These are phyloP conservation scores for Urocynchramus pylzowi DNA, from an alignment of 2,113 vertebrate genomes.

Conservation along the genomic window DNA sequence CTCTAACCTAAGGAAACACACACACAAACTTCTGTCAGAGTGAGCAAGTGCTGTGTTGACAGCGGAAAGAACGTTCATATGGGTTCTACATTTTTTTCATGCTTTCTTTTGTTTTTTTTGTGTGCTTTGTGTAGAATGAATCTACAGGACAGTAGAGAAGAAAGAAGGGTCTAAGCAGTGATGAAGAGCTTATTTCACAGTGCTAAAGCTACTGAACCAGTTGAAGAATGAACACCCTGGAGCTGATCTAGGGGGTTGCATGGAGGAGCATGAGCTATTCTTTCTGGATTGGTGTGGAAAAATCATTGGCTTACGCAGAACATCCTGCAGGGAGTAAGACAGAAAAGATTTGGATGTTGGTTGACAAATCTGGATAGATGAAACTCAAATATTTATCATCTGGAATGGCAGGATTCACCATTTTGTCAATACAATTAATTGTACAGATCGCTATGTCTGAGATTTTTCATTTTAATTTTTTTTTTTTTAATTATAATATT, in stretches of 20 bases:
- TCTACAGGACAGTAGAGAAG: background rate
- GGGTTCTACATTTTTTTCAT: background rate
- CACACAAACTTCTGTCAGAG: background rate
- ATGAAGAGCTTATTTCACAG: background rate
- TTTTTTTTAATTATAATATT: background rate
- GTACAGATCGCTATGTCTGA: background rate
- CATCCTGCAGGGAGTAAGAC: background rate
- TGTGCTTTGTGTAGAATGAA: background rate
- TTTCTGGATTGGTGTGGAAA: background rate
- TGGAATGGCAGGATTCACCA: background rate
- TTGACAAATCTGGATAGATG: background rate
- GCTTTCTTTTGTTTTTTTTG: background rate
- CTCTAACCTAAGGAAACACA: background rate
- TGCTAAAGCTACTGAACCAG: background rate
- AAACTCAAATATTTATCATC: background rate
- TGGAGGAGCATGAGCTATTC: background rate
- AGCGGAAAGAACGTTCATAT: background rate
- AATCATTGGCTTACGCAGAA: background rate
- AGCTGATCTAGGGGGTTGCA: background rate
- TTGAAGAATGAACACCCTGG: background rate
- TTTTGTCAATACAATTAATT: background rate
- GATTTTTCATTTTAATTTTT: accelerated
- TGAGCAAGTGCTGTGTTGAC: background rate
- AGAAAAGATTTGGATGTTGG: background rate
- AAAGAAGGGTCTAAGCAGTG: background rate